A percentile compares a stretch with the other conserved stretches of the same genome.
Evolutionary conservation across 2,888 invertebrate species (phyloP).

Genomic region (Heliconius sara): DNA sequence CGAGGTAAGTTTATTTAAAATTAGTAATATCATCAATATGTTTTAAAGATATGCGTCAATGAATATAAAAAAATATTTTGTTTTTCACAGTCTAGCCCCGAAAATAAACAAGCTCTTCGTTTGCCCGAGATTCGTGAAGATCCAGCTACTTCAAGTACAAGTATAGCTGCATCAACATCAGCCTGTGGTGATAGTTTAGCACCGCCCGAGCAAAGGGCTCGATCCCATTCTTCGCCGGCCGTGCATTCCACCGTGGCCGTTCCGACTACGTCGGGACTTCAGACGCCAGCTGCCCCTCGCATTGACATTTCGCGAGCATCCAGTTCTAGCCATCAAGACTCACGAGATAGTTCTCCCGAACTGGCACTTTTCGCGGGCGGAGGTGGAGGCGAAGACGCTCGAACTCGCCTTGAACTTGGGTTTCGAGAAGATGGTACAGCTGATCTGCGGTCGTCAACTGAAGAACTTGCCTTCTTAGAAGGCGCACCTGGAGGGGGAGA

Average conservation of each 20-base stretch:
- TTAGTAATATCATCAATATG: neutral
- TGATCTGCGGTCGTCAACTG: conserved; percentile 93
- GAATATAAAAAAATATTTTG: neutral
- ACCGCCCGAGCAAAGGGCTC: conserved; percentile 71
- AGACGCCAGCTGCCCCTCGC: conserved; percentile 90
- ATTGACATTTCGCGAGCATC: conserved; percentile 95
- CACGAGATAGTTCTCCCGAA: conserved; percentile 93
- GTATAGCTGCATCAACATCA: conserved; percentile 55
- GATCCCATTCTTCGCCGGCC: conserved; percentile 74
- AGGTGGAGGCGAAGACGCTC: conserved; percentile 56
- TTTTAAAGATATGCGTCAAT: neutral
- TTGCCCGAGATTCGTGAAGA: conserved; percentile 84
- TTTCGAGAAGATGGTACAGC: conserved; percentile 92
- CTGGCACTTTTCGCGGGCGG: conserved; percentile 89
- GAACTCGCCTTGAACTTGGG: conserved; percentile 76
- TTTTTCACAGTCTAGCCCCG: conserved; percentile 83
- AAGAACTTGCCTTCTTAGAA: conserved; percentile 93
- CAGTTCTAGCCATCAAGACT: conserved; percentile 94
- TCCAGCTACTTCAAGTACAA: conserved; percentile 51
- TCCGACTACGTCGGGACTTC: conserved; percentile 54
- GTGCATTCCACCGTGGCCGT: conserved; percentile 51
- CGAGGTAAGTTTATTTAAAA: conserved; percentile 80
- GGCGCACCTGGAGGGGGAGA: conserved; percentile 64
- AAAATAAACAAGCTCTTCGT: conserved; percentile 82
- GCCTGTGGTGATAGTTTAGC: conserved; percentile 55